phyloP scores from a whole-genome alignment of 2,797 vertebrate genomes.

The Sarcoramphus papa region DNA sequence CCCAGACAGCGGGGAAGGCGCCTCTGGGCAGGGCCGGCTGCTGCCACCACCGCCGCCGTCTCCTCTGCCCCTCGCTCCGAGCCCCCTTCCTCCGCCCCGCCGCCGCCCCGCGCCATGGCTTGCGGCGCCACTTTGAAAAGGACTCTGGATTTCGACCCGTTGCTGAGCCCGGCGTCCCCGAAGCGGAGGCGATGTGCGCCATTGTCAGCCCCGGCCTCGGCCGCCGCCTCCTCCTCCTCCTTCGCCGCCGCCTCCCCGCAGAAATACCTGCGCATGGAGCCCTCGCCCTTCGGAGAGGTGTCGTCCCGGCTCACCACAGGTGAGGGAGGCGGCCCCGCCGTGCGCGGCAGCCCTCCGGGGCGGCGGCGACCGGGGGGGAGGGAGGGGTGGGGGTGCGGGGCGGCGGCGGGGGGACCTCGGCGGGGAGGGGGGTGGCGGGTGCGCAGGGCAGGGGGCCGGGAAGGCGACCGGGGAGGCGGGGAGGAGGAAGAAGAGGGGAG shows the following conservation, averaged over 20 bases:
- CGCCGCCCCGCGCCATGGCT: slow-evolving; percentile 78
- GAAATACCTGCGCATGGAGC: slow-evolving; percentile 92
- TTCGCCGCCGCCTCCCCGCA: slow-evolving; percentile 82
- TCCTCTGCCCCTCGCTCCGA: slow-evolving; percentile 60
- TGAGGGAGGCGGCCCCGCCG: slow-evolving; percentile 41
- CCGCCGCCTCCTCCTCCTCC: slow-evolving; percentile 63
- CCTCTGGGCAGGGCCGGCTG: slow-evolving; percentile 81
- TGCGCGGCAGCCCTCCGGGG: neutral
- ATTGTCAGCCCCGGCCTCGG: slow-evolving; percentile 81
- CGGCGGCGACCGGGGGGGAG: neutral
- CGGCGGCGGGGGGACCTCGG: too few species aligned
- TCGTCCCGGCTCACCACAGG: slow-evolving; percentile 90
- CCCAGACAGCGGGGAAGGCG: slow-evolving; percentile 1
- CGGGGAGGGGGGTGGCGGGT: neutral
- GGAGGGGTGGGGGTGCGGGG: too few species aligned
- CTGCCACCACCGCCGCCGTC: slow-evolving; percentile 67
- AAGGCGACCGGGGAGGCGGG: neutral
- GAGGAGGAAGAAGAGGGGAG: neutral
- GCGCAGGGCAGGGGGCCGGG: neutral
- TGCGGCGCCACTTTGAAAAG: slow-evolving; percentile 94
- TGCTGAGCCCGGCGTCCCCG: slow-evolving; percentile 87
- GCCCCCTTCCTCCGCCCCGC: neutral
- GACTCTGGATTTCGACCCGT: slow-evolving; percentile 92
- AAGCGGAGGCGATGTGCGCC: slow-evolving; percentile 89
- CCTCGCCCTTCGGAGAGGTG: slow-evolving; percentile 90